A percentile compares a stretch with the other conserved stretches of the same genome.
phyloP scores from a whole-genome alignment of 2,113 vertebrate species.

The Otis tarda region DNA sequence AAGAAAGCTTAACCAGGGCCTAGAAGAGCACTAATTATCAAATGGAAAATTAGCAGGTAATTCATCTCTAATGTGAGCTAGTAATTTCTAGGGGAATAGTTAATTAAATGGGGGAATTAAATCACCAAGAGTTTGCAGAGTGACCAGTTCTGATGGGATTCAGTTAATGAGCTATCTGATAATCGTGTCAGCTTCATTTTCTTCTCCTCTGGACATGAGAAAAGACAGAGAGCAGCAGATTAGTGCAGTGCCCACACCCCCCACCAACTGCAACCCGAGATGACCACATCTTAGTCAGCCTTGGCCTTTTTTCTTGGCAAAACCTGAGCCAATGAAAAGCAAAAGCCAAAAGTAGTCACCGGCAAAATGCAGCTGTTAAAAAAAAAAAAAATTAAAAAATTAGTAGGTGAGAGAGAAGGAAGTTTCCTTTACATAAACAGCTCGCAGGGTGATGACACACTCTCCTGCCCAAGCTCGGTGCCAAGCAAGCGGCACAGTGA shows the following conservation, averaged over 20 bases:
- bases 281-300: background rate
- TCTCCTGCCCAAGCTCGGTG: background rate
- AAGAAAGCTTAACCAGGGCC: background rate
- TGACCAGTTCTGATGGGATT: conserved; percentile 29
- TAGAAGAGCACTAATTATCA: background rate
- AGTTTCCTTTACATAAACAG: background rate
- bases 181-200: background rate
- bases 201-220: background rate
- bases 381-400: background rate
- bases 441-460: background rate
- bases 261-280: background rate
- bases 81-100: background rate
- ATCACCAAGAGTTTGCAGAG: background rate
- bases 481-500: background rate
- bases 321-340: background rate
- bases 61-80: conserved; percentile 24
- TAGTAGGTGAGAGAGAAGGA: background rate
- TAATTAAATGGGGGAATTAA: conserved; percentile 38
- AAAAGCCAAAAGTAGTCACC: background rate
- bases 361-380: background rate
- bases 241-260: background rate
- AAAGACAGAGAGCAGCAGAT: background rate
- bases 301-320: background rate
- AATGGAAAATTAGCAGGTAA: conserved; percentile 31
- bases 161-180: background rate